phyloP scores from a whole-genome alignment of 2,888 invertebrate genomes.

The Sminthurinus aureus region DNA sequence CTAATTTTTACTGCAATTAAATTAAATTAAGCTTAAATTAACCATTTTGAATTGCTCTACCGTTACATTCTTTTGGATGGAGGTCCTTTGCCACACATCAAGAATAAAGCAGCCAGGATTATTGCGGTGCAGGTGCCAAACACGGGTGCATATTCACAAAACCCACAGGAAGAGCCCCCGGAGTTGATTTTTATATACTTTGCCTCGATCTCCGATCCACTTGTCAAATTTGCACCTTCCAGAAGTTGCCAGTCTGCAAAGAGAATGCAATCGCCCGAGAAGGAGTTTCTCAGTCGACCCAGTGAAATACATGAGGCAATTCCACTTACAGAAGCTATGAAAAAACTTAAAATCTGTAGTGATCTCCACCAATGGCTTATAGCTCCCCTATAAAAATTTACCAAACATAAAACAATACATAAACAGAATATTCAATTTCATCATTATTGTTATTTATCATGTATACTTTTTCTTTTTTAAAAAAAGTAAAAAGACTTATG shows the following conservation, averaged over 20 bases:
- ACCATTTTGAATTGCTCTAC: no score
- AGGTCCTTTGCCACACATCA: slow-evolving; percentile 1
- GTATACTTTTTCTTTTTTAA: no score
- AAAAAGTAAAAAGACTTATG: no score
- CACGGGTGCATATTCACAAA: slow-evolving; percentile 21
- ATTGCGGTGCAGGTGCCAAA: slow-evolving; percentile 11
- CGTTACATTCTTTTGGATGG: background rate
- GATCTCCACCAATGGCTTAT: slow-evolving; percentile 27
- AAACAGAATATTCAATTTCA: no score
- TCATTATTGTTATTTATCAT: no score
- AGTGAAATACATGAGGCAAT: slow-evolving; percentile 5
- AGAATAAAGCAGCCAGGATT: slow-evolving; percentile 1
- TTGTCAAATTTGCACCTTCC: background rate
- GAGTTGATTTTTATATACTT: background rate
- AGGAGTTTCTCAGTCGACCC: slow-evolving; percentile 17
- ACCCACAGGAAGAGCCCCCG: slow-evolving; percentile 9
- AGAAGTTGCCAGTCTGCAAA: background rate
- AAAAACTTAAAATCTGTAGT: slow-evolving; percentile 28
- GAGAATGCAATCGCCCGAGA: slow-evolving; percentile 10
- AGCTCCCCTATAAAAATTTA: background rate
- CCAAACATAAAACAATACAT: no score
- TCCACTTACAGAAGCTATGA: slow-evolving; percentile 5
- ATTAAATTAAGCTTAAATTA: no score
- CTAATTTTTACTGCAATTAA: no score
- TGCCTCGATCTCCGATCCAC: background rate